Base-by-base conservation (phyloP, 1,140 invertebrate genomes). In the Phthorimaea operculella region DNA sequence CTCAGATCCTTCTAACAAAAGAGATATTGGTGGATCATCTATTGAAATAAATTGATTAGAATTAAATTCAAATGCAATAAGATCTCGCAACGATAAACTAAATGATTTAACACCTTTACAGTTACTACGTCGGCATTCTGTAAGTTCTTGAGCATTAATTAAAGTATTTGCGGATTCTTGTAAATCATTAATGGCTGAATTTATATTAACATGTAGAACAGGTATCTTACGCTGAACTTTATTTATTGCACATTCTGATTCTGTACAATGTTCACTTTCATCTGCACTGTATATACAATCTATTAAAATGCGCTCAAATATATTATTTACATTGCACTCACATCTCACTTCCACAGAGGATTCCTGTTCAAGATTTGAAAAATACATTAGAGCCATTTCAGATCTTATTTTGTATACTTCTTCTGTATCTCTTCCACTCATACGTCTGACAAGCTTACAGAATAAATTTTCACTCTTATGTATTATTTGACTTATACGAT, bases 71-170 rank as follows among this genome's bases (percentile, higher is more conserved):
- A 50, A 50, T 21, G 21, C 16, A 50, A 50, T 50, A 17, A 50
- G 16, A 50, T 17, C 21, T 50, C 21, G 48, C 18, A 50, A 50
- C 7, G 14, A 18, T 7, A 21, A 50, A 28, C 15, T 50, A 28
- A 50, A 17, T 8, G 48, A 50, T 50, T 50, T 50, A 18, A 50
- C n/a, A 50, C 48, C 48, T 10, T 50, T 50, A n/a, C 48, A 50
- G 4, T 17, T 8, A 21, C 9, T 11, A 6, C 48, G 48, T 7
- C 48, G 16, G 21, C 48, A 50, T 18, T 28, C 9, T 11, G 9
- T 50, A 10, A 21, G 6, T 21, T 50, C 21, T 50, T 50, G 16
- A 11, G 5, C 16, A 50, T 50, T 21, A 10, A 50, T 50, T 11
- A 50, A 11, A 10, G 48, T 7, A 17, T 50, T 17, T 21, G 48